A percentile compares a stretch with the other conserved stretches of the same genome.
Conservation (phyloP, 2,797 vertebrate species). For the Chloroceryle inda region DNA sequence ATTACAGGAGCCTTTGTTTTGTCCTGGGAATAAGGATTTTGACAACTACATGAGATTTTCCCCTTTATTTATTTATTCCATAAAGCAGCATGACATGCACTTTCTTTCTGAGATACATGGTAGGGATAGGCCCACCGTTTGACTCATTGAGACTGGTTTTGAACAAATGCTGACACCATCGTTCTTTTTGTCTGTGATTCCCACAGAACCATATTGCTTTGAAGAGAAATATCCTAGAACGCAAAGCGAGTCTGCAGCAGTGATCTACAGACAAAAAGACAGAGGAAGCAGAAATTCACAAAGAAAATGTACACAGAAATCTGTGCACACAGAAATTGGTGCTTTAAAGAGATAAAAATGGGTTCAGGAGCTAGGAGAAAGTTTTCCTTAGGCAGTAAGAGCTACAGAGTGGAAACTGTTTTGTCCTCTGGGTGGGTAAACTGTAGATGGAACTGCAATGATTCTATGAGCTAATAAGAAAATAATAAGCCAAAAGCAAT, state of each 20-base stretch:
- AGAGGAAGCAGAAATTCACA: background rate
- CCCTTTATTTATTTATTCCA: background rate
- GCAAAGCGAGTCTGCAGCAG: background rate
- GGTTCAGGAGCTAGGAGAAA: no score
- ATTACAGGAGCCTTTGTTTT: background rate
- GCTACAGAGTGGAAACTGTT: no score
- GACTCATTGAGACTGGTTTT: background rate
- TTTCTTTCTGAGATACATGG: background rate
- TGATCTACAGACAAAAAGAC: background rate
- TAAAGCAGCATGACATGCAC: background rate
- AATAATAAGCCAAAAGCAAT: background rate
- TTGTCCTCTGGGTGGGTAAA: no score
- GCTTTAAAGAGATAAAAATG: no score
- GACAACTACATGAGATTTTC: background rate
- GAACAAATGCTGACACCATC: background rate
- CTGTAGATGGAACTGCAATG: no score
- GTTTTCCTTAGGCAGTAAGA: no score
- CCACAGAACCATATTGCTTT: background rate
- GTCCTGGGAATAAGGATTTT: background rate
- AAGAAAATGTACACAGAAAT: background rate
- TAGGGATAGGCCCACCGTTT: background rate
- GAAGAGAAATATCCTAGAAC: slow-evolving; percentile 25
- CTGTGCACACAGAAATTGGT: no score
- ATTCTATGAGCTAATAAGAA: background rate
- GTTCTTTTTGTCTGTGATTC: slow-evolving; percentile 6